Percentiles rank a stretch among this genome's conserved stretches.
Evolutionary conservation across 2,797 vertebrate species (phyloP).

Genomic region (Miichthys miiuy): DNA sequence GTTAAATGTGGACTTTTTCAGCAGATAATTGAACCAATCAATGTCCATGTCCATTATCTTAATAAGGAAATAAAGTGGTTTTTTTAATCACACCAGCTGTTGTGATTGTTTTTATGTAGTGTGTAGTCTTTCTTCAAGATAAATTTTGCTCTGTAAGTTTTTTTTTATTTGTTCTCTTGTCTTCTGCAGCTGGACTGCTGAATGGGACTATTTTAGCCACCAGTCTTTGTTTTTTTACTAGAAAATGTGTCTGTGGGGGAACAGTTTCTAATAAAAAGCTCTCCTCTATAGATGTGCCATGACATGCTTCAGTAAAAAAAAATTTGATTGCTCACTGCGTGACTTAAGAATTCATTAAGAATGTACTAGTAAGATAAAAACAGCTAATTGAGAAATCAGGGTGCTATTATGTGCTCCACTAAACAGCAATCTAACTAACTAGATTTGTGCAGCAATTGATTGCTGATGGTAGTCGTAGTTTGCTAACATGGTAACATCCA

Average conservation of each 20-base stretch:
- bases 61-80: conserved; percentile 34
- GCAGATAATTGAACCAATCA: conserved; percentile 7
- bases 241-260: conserved; percentile 26
- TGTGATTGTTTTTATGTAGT: not conserved
- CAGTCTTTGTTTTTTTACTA: conserved; percentile 4
- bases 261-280: conserved; percentile 7
- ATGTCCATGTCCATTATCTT: conserved; percentile 1
- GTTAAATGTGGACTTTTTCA: conserved; percentile 25
- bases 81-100: conserved; percentile 21
- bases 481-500: conserved; percentile 48
- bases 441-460: conserved; percentile 24
- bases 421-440: conserved; percentile 8
- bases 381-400: conserved; percentile 6
- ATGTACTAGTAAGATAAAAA: conserved; percentile 14
- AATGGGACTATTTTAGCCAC: conserved; percentile 49
- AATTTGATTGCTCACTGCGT: not conserved
- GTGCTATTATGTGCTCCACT: conserved; percentile 21
- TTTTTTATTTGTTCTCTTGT: conserved; percentile 14
- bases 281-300: conserved; percentile 4
- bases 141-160: not conserved
- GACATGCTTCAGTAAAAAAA: conserved; percentile 13
- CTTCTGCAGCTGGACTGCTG: conserved; percentile 34
- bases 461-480: conserved; percentile 44
- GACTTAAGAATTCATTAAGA: conserved; percentile 22
- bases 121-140: conserved; percentile 1